Percentiles rank a stretch among this genome's conserved stretches.
Evolutionary conservation across 2,888 invertebrate genomes (phyloP).

Genomic region (Orchestes rusci): DNA sequence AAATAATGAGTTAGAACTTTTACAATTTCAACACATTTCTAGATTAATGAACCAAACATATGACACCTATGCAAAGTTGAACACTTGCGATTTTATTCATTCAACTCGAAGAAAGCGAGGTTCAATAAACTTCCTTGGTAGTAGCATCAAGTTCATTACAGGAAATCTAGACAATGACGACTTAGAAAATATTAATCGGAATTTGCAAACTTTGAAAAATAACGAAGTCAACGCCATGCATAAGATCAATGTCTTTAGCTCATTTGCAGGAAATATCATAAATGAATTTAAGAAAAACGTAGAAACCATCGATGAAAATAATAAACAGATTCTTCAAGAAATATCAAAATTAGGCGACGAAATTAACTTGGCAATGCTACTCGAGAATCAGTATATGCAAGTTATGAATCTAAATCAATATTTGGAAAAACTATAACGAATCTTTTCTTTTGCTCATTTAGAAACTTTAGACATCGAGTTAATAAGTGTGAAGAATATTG

Average conservation of each 20-base stretch:
- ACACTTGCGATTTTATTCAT: slow-evolving; percentile 4
- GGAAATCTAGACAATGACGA: slow-evolving; percentile 11
- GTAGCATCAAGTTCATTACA: slow-evolving; percentile 10
- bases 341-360: background rate
- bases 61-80: slow-evolving; percentile 8
- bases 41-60: slow-evolving; percentile 4
- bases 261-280: background rate
- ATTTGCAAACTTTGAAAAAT: slow-evolving; percentile 3
- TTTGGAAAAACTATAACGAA: background rate
- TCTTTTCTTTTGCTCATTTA: slow-evolving; percentile 1
- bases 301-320: background rate
- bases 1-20: slow-evolving; percentile 4
- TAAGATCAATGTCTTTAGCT: background rate
- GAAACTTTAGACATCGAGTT: background rate
- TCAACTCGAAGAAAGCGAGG: slow-evolving; percentile 4
- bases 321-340: background rate
- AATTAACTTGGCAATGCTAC: background rate
- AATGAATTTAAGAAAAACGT: background rate
- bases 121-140: slow-evolving; percentile 3
- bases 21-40: slow-evolving; percentile 1
- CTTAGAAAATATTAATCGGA: slow-evolving; percentile 6
- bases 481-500: background rate
- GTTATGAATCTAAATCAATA: background rate
- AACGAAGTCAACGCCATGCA: slow-evolving; percentile 5
- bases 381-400: background rate